Evolutionary conservation across 1,140 invertebrate genomes (phyloP), one percentile per base, ranked within the genome.

Genomic region (Drosophila sp.): DNA sequence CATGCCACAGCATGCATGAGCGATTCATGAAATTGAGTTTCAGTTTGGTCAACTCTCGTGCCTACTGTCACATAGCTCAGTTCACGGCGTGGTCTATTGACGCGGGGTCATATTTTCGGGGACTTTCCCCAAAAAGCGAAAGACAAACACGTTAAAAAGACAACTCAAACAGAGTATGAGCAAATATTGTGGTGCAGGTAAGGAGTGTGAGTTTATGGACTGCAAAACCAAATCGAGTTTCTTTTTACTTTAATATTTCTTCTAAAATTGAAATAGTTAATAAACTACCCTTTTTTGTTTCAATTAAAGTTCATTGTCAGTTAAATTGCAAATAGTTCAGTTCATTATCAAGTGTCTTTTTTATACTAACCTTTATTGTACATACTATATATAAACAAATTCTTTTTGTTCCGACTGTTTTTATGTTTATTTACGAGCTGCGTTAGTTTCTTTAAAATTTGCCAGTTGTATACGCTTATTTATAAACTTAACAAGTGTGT

Each of bases 11-110:
- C 71, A 75, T 77, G 67, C 81, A 86, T 86, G 81, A 86, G 61
- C 59, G 76, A 73, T 71, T 76, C 67, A 69, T 70, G 76, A 51
- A 71, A 78, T 71, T 80, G 64, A 64, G 69, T 76, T 84, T 78
- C 76, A 69, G 76, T 84, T 80, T 72, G 71, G 79, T 72, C 62
- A 61, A 75, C 40, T 58, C 46, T 50, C 27, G 46, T 13, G 46
- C 46, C 46, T 50, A 13, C n/a, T 50, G 27, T 14, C 43, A 45
- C 43, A 25, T 8, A 14, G 41, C 6, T 18, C 51, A 27, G 38
- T 62, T 25, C 21, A 36, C 57, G 38, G 25, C 34, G 16, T 21
- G 53, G n/a, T 62, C 41, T 40, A 64, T 71, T 25, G 59, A 40
- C 32, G 40, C 38, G 34, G 16, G 4, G 7, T 21, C 62, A 66